These are phyloP conservation scores for Nannobrachium achirus DNA, from an alignment of 2,113 vertebrate species.

Conservation along the genomic window DNA sequence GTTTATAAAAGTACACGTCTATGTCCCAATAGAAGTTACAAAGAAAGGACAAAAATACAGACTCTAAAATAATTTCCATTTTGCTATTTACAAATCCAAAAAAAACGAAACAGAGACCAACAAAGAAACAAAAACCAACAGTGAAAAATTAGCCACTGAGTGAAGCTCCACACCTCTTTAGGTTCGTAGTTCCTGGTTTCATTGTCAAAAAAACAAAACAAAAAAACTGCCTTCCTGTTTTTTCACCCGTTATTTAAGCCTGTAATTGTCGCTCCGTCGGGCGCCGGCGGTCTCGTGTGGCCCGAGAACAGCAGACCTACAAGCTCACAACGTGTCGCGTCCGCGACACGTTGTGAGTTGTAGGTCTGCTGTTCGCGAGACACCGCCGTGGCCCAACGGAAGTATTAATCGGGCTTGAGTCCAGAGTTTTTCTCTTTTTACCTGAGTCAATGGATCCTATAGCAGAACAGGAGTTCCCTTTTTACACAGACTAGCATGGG, in stretches of 20 bases:
- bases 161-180: slow-evolving; percentile 17
- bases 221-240: background rate
- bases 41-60: slow-evolving; percentile 20
- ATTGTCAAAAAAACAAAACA: too few species aligned
- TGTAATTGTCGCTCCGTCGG: too few species aligned
- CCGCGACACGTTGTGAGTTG: too few species aligned
- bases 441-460: slow-evolving; percentile 63
- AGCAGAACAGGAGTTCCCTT: slow-evolving; percentile 35
- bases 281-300: too few species aligned
- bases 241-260: slow-evolving; percentile 16
- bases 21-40: slow-evolving; percentile 30
- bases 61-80: slow-evolving; percentile 29
- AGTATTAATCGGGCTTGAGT: background rate
- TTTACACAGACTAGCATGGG: slow-evolving; percentile 15
- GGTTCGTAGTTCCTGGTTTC: slow-evolving; percentile 40
- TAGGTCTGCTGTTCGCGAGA: too few species aligned
- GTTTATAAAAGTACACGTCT: slow-evolving; percentile 56
- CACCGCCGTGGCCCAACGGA: too few species aligned
- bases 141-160: slow-evolving; percentile 1
- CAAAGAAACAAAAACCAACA: too few species aligned
- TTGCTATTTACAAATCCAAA: slow-evolving; percentile 34
- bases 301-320: too few species aligned
- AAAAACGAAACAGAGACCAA: slow-evolving; percentile 6
- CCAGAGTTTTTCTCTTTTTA: slow-evolving; percentile 35
- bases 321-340: too few species aligned